phyloP scores from a whole-genome alignment of 1,140 invertebrate species.

The Nautilus pompilius region DNA sequence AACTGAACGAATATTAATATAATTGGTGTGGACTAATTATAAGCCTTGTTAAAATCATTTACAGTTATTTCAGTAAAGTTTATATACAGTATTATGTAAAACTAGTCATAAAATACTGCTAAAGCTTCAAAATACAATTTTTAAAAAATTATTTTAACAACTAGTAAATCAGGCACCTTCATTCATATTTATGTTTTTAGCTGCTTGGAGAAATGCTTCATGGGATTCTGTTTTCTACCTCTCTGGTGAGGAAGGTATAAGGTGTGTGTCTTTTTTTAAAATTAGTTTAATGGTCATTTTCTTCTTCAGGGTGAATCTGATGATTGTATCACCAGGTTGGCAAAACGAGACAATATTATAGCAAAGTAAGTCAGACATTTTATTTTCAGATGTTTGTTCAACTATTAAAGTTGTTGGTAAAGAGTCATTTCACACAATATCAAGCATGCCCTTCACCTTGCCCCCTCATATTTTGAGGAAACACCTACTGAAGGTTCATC shows the following conservation, averaged over 20 bases:
- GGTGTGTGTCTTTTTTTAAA: neutral
- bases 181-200: neutral
- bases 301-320: constrained; percentile 87
- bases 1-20: no score
- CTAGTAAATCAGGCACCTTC: neutral
- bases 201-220: neutral
- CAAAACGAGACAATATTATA: constrained; percentile 89
- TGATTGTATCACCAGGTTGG: constrained; percentile 90
- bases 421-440: no score
- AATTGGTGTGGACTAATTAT: no score
- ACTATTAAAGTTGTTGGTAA: no score
- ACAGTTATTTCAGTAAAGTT: no score
- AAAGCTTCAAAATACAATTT: neutral
- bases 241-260: neutral
- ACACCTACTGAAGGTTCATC: no score
- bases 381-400: no score
- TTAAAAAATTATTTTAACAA: neutral
- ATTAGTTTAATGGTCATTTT: constrained; percentile 1
- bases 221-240: neutral
- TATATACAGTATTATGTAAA: no score
- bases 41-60: no score
- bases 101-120: neutral
- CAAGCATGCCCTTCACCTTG: no score
- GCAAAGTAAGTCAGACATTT: constrained; percentile 71
- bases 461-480: no score